Conservation (phyloP, 92 coral and sea anemone genomes). For the Palythoa grandiflora region DNA sequence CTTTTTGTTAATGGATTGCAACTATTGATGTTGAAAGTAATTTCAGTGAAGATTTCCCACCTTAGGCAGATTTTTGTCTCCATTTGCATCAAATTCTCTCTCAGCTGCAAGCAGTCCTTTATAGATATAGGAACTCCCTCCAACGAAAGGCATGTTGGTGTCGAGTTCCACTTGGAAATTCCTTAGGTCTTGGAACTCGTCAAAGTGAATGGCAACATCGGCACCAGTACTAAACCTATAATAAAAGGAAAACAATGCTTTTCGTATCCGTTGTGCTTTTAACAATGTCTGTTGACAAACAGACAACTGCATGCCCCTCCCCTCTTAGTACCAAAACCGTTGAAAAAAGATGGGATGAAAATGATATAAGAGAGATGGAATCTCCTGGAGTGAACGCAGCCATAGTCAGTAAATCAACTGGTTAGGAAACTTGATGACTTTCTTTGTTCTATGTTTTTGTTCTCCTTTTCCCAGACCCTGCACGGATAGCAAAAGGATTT, state of each 20-base stretch:
- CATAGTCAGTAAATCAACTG: too few species aligned
- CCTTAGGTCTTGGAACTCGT: neutral
- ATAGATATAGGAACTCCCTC: neutral
- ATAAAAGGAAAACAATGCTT: neutral
- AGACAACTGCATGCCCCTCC: too few species aligned
- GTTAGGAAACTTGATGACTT: too few species aligned
- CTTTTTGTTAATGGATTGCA: too few species aligned
- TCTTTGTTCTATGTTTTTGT: too few species aligned
- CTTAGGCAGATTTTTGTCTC: constrained; percentile 10
- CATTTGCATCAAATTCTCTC: constrained; percentile 1
- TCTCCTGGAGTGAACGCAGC: too few species aligned
- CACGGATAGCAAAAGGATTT: too few species aligned
- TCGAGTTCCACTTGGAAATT: constrained; percentile 23
- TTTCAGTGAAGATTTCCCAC: neutral
- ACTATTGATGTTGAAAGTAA: neutral
- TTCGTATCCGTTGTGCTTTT: neutral
- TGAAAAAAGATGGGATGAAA: too few species aligned
- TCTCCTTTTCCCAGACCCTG: too few species aligned
- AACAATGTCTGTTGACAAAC: neutral
- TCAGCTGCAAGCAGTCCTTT: constrained; percentile 9
- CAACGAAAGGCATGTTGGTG: constrained; percentile 16
- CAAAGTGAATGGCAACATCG: constrained; percentile 7
- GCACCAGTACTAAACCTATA: neutral
- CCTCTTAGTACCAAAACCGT: too few species aligned
- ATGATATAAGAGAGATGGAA: too few species aligned